Evolutionary conservation across 1,140 invertebrate species (phyloP).

Genomic region (Octopus sinensis): DNA sequence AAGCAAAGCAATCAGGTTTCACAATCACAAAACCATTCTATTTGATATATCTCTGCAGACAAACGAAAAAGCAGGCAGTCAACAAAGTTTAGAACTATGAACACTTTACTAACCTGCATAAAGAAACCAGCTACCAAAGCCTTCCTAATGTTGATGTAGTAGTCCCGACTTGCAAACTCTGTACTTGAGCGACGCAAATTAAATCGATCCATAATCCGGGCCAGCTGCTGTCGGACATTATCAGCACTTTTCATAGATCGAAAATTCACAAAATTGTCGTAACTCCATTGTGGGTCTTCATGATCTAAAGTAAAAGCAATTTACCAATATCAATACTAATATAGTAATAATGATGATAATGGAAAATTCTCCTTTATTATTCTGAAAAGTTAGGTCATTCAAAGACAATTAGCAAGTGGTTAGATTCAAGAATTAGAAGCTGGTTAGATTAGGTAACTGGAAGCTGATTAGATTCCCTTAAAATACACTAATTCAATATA

Average conservation of each 20-base stretch:
- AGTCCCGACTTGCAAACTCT: constrained; percentile 98
- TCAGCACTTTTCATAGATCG: constrained; percentile 92
- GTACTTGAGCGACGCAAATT: constrained; percentile 84
- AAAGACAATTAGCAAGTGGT: too few species aligned
- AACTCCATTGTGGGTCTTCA: constrained; percentile 97
- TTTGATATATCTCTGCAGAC: too few species aligned
- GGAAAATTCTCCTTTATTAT: too few species aligned
- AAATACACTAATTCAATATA: too few species aligned
- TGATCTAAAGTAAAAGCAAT: constrained; percentile 55
- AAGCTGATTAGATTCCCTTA: too few species aligned
- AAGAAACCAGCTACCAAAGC: constrained; percentile 97
- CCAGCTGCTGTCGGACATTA: constrained; percentile 79
- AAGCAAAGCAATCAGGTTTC: too few species aligned
- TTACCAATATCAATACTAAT: neutral
- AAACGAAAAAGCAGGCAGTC: neutral
- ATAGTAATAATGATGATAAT: too few species aligned
- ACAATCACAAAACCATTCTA: neutral
- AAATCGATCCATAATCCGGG: constrained; percentile 88
- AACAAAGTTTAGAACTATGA: neutral
- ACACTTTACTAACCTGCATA: constrained; percentile 80
- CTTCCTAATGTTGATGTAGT: constrained; percentile 98
- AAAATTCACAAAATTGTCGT: constrained; percentile 99
- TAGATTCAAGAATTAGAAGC: too few species aligned
- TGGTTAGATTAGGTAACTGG: too few species aligned
- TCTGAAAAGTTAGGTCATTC: too few species aligned